A percentile compares a stretch with the other conserved stretches of the same genome.
phyloP scores from a whole-genome alignment of 2,888 invertebrate species.

The Cylindroiulus punctatus region DNA sequence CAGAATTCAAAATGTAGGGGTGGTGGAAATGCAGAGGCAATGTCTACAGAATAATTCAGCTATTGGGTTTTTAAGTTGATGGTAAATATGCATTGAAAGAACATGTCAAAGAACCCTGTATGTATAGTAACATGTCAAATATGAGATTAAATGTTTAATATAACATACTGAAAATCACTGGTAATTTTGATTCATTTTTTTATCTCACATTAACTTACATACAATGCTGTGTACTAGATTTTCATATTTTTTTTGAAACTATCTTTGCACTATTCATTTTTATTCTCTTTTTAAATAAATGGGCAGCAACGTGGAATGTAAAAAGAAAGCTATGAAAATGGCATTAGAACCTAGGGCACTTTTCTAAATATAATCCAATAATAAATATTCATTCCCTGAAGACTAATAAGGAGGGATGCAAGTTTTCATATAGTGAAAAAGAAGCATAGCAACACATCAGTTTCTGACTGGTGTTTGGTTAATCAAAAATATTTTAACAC shows the following conservation, averaged over 20 bases:
- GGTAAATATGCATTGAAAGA: no score
- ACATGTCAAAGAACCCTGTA: background rate
- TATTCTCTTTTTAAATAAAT: constrained; percentile 27
- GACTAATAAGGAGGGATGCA: no score
- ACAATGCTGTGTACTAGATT: constrained; percentile 9
- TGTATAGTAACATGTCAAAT: background rate
- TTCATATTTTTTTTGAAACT: background rate
- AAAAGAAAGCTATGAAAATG: background rate
- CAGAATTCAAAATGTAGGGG: constrained; percentile 85
- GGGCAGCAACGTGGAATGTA: constrained; percentile 10
- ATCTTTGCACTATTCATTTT: background rate
- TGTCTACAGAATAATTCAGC: background rate
- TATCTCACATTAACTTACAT: constrained; percentile 30
- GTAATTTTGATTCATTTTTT: constrained; percentile 1
- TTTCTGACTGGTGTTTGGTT: background rate
- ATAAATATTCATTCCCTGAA: background rate
- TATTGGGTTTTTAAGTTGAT: no score
- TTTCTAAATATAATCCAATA: constrained; percentile 27
- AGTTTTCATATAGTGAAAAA: no score
- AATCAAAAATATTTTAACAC: background rate
- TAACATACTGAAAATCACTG: background rate
- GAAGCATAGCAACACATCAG: background rate
- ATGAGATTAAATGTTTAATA: background rate
- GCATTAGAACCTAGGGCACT: background rate
- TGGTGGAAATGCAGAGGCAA: constrained; percentile 58